phyloP scores from a whole-genome alignment of 1,140 invertebrate genomes.

The Onthophagus taurus region DNA sequence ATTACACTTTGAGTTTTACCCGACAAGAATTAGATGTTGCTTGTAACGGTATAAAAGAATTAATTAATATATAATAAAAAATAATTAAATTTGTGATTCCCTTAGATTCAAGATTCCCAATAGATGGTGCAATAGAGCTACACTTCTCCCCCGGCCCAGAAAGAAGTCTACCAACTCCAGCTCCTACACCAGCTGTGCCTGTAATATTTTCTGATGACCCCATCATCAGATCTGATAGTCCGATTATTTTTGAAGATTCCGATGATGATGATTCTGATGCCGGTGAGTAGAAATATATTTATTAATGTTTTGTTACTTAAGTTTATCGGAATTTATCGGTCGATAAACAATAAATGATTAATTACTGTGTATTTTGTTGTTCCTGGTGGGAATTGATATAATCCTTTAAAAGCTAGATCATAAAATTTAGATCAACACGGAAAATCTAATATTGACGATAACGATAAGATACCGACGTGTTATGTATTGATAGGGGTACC shows the following conservation, averaged over 20 bases:
- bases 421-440: too few relatives aligned
- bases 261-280: constrained; percentile 38
- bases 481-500: too few relatives aligned
- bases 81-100: neutral
- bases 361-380: too few relatives aligned
- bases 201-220: constrained; percentile 53
- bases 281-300: too few relatives aligned
- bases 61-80: too few relatives aligned
- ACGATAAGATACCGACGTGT: too few relatives aligned
- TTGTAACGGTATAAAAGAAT: constrained; percentile 65
- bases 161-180: constrained; percentile 49
- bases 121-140: constrained; percentile 73
- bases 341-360: too few relatives aligned
- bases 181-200: constrained; percentile 60
- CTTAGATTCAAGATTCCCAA: constrained; percentile 56
- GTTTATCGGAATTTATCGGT: too few relatives aligned
- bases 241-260: constrained; percentile 57
- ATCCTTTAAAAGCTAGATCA: too few relatives aligned
- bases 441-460: too few relatives aligned
- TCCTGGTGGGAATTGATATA: too few relatives aligned
- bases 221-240: constrained; percentile 71
- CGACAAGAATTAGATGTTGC: constrained; percentile 80
- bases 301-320: too few relatives aligned
- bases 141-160: constrained; percentile 62
- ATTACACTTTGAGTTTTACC: constrained; percentile 72